Evolutionary conservation across 2,888 invertebrate genomes (phyloP).

Genomic region (Melolontha melolontha): DNA sequence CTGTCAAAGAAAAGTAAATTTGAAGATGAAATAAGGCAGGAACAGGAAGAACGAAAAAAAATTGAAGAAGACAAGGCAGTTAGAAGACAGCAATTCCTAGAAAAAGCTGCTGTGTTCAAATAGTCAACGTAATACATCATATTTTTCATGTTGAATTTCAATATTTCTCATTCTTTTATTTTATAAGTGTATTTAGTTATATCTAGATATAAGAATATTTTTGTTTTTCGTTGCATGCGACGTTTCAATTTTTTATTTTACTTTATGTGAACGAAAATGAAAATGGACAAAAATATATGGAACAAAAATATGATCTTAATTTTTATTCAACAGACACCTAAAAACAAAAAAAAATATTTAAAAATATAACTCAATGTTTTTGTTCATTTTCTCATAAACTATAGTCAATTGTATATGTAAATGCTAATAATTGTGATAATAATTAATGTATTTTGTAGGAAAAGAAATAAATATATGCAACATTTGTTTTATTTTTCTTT

Average conservation of each 20-base stretch:
- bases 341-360: neutral
- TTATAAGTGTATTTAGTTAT: neutral
- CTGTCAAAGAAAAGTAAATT: conserved; percentile 87
- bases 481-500: conserved; percentile 1
- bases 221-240: neutral
- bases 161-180: conserved; percentile 18
- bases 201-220: neutral
- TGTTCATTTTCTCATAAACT: neutral
- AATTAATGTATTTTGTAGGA: conserved; percentile 26
- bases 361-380: neutral
- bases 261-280: no score
- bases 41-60: conserved; percentile 88
- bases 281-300: no score
- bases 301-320: no score
- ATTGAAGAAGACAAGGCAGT: conserved; percentile 86
- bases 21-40: conserved; percentile 91
- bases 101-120: conserved; percentile 88
- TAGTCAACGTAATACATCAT: conserved; percentile 55
- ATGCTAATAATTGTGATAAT: conserved; percentile 37
- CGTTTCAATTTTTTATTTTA: no score
- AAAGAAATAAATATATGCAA: conserved; percentile 23
- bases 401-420: conserved; percentile 27
- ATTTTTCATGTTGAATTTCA: conserved; percentile 24
- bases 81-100: conserved; percentile 86
- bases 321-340: neutral